Evolutionary conservation across 1,140 invertebrate genomes (phyloP), one percentile per base, ranked within the genome.

Genomic region (Diabrotica undecimpunctata): DNA sequence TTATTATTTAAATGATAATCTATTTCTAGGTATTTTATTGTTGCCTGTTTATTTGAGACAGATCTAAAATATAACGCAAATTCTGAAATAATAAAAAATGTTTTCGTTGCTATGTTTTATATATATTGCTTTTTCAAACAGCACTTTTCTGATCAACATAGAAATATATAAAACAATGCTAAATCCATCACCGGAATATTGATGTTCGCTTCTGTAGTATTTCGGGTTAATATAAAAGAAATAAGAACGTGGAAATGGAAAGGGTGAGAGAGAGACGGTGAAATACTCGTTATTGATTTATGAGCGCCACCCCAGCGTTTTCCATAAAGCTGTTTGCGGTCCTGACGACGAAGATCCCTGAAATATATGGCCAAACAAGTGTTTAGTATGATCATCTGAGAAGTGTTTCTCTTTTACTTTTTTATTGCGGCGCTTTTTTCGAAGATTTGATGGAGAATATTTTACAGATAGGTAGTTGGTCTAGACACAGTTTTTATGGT

Each of bases 251-350:
- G 5, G 51, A 58, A 56, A 38, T 55, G 50, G 14, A 25, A 53
- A 54, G 58, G 13, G 66, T 55, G 52, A 35, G 54, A 74, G 63
- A 25, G 61, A 68, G 71, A 70, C 36, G 38, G 62, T 37, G 39
- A 14, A 62, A 58, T 54, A 53, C 54, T 64, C 64, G 71, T 77
- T 78, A 78, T 78, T 78, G 77, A 78, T 78, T 78, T 78, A 78
- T 75, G 75, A 74, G 72, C 72, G 72, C 73, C 74, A 75, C 74
- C 77, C 74, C 70, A 73, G 75, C 74, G 73, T 74, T 78, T 77
- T 78, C 75, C 75, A 77, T 78, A 78, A 77, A 78, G 77, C 77
- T 78, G 77, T 78, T 78, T 78, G 77, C 74, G 74, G 75, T 76
- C 73, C 71, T 71, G 70, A 72, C 71, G 70, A 72, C 72, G 74